Base-by-base conservation (phyloP, 2,888 invertebrate genomes). In the Perdita meconis region DNA sequence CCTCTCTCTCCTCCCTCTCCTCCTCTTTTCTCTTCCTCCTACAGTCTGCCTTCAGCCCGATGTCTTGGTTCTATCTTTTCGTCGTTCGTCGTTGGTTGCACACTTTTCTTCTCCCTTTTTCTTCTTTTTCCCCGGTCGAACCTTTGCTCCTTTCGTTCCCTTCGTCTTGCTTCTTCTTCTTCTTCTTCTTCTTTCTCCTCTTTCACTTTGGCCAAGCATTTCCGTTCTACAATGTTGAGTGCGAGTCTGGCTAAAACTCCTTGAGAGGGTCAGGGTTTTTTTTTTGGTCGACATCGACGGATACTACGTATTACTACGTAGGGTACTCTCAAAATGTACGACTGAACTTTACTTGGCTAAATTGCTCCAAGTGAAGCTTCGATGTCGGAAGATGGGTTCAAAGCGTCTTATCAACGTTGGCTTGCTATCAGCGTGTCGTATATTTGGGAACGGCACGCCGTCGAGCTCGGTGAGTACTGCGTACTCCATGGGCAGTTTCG, bases 21-120 rank as follows among this genome's bases (percentile, higher is more conserved):
- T 83, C 75, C 79, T 84, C 69, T 81, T 74, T 78, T 71, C 74
- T 73, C 78, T 78, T 81, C 74, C 64, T 67, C 76, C 68, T 56
- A 53, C 79, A 68, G 78, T 78, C 77, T 72, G 77, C 78, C 77
- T 64, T 71, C 63, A 66, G 47, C 77, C 60, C 74, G 55, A 44
- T 51, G 42, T 44, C 53, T n/a, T 40, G 38, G 0, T n/a, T 34
- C 57, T 77, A 74, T 53, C 64, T 71, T 22, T 16, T n/a, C 22
- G 47, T 22, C 22, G 26, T 44, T 19, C 42, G 42, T 22, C 22
- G 26, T 44, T 19, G 34, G 42, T 26, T 51, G n/a, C 36, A 16
- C 40, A 1, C 19, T 40, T 22, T 34, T 36, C 53, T 26, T 16
- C 38, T 26, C 3, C 24, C 22, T 16, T 8, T 24, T 19, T 42